A percentile compares a stretch with the other conserved stretches of the same genome.
These are phyloP conservation scores for Poeciliopsis paucimaculata DNA, from an alignment of 2,797 vertebrate species.

Conservation along the genomic window DNA sequence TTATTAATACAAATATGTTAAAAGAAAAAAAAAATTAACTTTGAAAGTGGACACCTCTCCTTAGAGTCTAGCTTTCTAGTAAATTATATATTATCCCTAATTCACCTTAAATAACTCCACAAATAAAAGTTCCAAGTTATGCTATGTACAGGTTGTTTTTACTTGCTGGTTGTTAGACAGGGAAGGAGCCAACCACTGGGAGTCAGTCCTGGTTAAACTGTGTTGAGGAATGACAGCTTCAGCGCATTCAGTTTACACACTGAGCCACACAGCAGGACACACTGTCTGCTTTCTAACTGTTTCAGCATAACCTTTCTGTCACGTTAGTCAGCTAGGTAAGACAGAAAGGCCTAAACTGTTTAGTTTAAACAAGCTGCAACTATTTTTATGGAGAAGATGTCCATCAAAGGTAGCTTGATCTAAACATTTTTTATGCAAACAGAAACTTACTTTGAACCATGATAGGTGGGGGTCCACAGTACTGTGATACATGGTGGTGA, in stretches of 20 bases:
- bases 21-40: neutral
- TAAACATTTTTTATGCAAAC: too few relatives aligned
- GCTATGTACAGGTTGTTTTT: neutral
- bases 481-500: neutral
- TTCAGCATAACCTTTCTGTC: neutral
- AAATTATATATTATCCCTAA: neutral
- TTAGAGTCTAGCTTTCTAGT: neutral
- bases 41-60: neutral
- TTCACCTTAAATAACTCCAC: neutral
- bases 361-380: neutral
- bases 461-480: too few relatives aligned
- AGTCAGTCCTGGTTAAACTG: neutral
- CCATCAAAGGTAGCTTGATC: too few relatives aligned
- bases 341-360: neutral
- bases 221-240: neutral
- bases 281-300: neutral
- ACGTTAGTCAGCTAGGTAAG: neutral
- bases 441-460: too few relatives aligned
- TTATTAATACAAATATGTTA: neutral
- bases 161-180: neutral
- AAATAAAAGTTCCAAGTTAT: neutral
- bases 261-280: neutral
- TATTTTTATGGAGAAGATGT: neutral
- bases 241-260: neutral
- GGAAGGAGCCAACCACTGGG: neutral